Conservation (phyloP, 1,140 invertebrate genomes). For the Drosophila sproati region DNA sequence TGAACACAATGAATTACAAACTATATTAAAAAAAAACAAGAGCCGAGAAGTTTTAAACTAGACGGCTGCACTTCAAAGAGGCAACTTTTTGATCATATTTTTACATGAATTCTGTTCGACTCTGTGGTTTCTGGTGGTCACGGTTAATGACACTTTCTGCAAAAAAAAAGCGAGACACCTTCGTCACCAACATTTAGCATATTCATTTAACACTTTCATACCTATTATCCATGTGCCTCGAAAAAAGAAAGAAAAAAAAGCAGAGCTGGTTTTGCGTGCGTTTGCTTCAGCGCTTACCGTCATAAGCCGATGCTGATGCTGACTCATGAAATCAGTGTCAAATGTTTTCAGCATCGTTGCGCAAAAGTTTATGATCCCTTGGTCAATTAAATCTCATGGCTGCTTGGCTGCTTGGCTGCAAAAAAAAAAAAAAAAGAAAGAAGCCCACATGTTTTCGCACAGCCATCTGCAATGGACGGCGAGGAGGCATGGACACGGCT, state of each 20-base stretch:
- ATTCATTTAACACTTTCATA: constrained; percentile 15
- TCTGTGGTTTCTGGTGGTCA: not conserved
- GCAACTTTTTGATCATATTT: not conserved
- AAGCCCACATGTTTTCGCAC: constrained; percentile 35
- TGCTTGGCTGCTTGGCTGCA: constrained; percentile 14
- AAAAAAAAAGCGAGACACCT: not conserved
- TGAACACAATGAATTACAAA: too few species aligned
- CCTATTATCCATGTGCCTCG: constrained; percentile 12
- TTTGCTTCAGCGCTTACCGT: not conserved
- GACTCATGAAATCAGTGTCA: constrained; percentile 71
- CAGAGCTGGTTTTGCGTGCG: not conserved
- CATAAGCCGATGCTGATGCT: constrained; percentile 33
- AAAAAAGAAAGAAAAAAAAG: constrained; percentile 5
- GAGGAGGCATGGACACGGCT: constrained; percentile 13
- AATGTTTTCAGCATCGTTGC: constrained; percentile 63
- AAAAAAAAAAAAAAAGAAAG: constrained; percentile 47
- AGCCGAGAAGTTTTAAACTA: too few species aligned
- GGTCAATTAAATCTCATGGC: constrained; percentile 78
- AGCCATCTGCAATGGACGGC: constrained; percentile 14
- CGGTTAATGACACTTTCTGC: too few species aligned
- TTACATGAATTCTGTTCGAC: not conserved
- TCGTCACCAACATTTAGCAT: constrained; percentile 13
- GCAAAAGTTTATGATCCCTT: constrained; percentile 65
- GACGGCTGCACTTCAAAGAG: too few species aligned
- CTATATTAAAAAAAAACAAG: too few species aligned